phyloP scores from a whole-genome alignment of 2,888 invertebrate genomes.

The Athalia circularis region DNA sequence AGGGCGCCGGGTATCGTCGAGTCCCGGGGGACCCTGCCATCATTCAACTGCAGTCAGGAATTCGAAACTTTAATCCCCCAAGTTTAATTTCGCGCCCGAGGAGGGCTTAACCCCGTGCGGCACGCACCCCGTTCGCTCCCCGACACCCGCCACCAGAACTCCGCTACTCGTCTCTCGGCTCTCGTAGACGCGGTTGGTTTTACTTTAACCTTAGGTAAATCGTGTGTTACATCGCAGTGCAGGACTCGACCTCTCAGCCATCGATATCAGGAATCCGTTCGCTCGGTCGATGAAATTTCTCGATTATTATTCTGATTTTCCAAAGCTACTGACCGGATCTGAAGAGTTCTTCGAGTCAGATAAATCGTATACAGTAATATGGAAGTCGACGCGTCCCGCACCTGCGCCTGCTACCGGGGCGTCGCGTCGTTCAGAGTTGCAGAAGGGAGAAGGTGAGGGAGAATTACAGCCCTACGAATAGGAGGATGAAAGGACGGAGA shows the following conservation, averaged over 20 bases:
- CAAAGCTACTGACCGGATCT: neutral
- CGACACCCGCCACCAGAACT: neutral
- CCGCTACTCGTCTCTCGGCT: neutral
- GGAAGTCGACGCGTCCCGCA: conserved; percentile 9
- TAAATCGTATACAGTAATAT: neutral
- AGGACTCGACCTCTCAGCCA: too few relatives aligned
- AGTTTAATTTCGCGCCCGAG: conserved; percentile 48
- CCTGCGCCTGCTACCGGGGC: conserved; percentile 14
- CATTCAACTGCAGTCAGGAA: conserved; percentile 49
- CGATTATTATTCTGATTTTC: too few relatives aligned
- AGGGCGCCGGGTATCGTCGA: conserved; percentile 37
- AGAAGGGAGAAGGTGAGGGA: neutral
- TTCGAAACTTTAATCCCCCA: conserved; percentile 49
- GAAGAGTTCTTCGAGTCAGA: conserved; percentile 6
- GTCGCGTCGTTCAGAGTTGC: neutral
- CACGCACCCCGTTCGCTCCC: conserved; percentile 20
- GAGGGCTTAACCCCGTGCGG: conserved; percentile 45
- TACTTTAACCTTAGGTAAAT: too few relatives aligned
- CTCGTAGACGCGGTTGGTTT: too few relatives aligned
- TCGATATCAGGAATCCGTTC: too few relatives aligned
- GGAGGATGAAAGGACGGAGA: conserved; percentile 38
- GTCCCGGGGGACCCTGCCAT: conserved; percentile 44
- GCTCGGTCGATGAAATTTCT: too few relatives aligned
- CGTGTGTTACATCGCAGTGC: too few relatives aligned
- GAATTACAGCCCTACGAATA: neutral